Conservation (phyloP, 2,113 vertebrate species). For the Apteryx owenii region DNA sequence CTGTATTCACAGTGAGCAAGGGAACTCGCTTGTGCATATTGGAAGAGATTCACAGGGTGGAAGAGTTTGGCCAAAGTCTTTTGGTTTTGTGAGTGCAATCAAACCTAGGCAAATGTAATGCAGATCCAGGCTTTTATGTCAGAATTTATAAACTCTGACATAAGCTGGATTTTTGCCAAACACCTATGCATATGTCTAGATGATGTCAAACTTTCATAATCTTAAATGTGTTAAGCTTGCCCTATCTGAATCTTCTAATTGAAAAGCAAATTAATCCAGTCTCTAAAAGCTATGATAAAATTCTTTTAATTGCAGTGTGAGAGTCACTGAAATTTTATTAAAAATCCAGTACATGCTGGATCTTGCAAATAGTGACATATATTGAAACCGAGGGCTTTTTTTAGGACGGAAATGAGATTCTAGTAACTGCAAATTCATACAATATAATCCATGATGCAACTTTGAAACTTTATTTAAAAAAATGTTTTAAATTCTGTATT, state of each 20-base stretch:
- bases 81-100: background rate
- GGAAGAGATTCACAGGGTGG: background rate
- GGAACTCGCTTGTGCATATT: background rate
- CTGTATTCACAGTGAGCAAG: background rate
- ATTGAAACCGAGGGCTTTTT: background rate
- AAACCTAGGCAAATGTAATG: background rate
- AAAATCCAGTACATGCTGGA: background rate
- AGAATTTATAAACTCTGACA: background rate
- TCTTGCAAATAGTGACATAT: background rate
- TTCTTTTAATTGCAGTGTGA: background rate
- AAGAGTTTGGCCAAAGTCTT: background rate
- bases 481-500: background rate
- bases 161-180: background rate
- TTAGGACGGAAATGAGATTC: background rate
- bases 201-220: background rate
- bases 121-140: background rate
- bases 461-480: background rate
- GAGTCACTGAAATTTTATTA: background rate
- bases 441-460: background rate
- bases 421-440: background rate
- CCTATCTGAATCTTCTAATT: background rate
- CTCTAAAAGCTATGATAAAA: background rate
- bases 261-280: background rate
- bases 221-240: background rate
- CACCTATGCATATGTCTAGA: background rate